Percentiles rank a stretch among this genome's conserved stretches.
Conservation (phyloP, 1,140 invertebrate species). For the Calephelis nemesis region DNA sequence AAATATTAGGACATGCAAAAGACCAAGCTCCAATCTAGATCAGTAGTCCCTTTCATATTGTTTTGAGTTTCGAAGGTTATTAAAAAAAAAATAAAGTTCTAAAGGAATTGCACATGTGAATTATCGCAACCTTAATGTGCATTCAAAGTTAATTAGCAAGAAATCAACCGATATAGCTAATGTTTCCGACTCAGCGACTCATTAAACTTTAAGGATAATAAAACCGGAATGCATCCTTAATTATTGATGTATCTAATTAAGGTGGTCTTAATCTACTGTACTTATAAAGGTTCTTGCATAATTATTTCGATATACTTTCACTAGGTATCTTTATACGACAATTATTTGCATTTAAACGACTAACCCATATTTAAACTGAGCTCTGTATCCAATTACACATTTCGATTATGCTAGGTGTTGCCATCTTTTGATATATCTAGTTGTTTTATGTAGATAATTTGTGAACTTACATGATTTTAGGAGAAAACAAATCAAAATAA, state of each 20-base stretch:
- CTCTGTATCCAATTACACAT: too few species aligned
- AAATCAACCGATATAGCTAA: slow-evolving; percentile 40
- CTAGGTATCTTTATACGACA: not conserved
- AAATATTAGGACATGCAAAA: too few species aligned
- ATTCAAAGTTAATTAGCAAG: slow-evolving; percentile 1
- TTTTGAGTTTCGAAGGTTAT: not conserved
- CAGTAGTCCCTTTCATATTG: too few species aligned
- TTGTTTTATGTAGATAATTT: too few species aligned
- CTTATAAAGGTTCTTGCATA: not conserved
- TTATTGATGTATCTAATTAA: slow-evolving; percentile 31
- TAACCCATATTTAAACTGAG: too few species aligned
- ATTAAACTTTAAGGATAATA: slow-evolving; percentile 41
- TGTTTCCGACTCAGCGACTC: slow-evolving; percentile 55
- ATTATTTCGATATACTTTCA: not conserved
- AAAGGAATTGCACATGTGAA: not conserved
- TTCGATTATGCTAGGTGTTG: too few species aligned
- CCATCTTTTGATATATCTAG: too few species aligned
- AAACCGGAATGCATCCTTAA: slow-evolving; percentile 44
- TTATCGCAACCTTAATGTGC: not conserved
- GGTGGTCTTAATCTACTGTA: not conserved
- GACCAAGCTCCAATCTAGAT: too few species aligned
- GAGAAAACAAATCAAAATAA: too few species aligned
- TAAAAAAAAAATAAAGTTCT: not conserved
- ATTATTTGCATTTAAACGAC: too few species aligned
- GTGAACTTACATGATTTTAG: too few species aligned